phyloP scores from a whole-genome alignment of 2,888 invertebrate genomes.

The Leptogaster cylindrica region DNA sequence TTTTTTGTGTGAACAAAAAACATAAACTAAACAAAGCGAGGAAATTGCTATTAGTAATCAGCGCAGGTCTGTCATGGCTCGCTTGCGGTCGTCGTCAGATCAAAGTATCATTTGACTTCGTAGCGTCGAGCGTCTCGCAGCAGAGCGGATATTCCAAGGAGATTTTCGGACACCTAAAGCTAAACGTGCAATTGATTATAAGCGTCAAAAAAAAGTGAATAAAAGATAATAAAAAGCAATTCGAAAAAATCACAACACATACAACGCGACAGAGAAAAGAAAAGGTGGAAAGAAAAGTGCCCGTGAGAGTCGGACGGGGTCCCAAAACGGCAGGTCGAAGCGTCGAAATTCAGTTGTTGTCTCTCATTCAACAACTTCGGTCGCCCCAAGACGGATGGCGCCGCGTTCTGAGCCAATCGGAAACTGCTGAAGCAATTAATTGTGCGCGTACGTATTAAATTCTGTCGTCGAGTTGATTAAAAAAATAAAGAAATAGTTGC shows the following conservation, averaged over 20 bases:
- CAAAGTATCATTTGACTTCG: conserved; percentile 4
- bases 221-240: background rate
- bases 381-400: conserved; percentile 4
- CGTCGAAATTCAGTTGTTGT: conserved; percentile 38
- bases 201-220: conserved; percentile 13
- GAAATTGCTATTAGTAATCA: conserved; percentile 7
- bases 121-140: background rate
- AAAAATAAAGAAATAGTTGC: background rate
- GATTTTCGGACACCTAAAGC: conserved; percentile 6
- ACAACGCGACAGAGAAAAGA: background rate
- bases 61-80: background rate
- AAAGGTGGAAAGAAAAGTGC: conserved; percentile 23
- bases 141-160: background rate
- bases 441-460: background rate
- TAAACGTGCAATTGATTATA: conserved; percentile 26
- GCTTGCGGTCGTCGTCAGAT: conserved; percentile 17
- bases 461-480: no score
- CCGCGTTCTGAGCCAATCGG: background rate
- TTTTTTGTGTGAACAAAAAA: conserved; percentile 7
- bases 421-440: background rate
- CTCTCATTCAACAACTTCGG: conserved; percentile 34
- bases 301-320: background rate
- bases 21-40: conserved; percentile 29
- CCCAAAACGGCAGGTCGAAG: conserved; percentile 7
- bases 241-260: no score